phyloP scores from a whole-genome alignment of 2,888 invertebrate species.

The Lasioglossum morio region DNA sequence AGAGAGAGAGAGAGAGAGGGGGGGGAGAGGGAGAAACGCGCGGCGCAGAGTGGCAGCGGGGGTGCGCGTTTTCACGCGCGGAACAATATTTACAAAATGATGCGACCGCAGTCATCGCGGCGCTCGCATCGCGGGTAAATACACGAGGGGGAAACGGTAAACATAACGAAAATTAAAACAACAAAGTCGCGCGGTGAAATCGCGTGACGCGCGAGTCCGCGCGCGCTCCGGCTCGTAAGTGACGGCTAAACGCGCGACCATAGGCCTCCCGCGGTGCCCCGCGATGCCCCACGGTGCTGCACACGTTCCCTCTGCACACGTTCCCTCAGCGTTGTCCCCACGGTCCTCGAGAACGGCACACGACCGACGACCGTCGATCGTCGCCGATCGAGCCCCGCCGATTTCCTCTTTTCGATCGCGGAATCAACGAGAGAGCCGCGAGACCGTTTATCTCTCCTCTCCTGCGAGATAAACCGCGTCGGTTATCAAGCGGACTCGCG shows the following conservation, averaged over 20 bases:
- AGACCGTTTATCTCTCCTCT: slow-evolving; percentile 35
- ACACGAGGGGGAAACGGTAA: slow-evolving; percentile 61
- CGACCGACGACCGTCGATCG: slow-evolving; percentile 18
- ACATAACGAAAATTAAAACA: slow-evolving; percentile 67
- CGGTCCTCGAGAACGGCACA: slow-evolving; percentile 10
- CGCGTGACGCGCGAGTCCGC: slow-evolving; percentile 42
- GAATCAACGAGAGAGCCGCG: not conserved
- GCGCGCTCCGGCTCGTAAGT: not conserved
- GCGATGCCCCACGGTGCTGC: not conserved
- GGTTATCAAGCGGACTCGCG: slow-evolving; percentile 61
- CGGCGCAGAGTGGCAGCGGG: slow-evolving; percentile 35
- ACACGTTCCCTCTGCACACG: too few species aligned
- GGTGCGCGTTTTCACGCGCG: slow-evolving; percentile 59
- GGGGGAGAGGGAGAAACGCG: not conserved
- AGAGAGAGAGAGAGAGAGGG: not conserved
- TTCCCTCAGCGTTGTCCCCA: not conserved
- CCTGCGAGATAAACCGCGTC: slow-evolving; percentile 55
- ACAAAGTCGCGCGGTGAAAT: slow-evolving; percentile 61
- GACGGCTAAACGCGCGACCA: slow-evolving; percentile 36
- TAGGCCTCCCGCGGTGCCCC: not conserved
- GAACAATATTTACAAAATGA: slow-evolving; percentile 73
- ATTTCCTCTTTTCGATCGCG: slow-evolving; percentile 1
- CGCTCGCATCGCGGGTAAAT: slow-evolving; percentile 60
- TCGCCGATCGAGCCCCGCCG: slow-evolving; percentile 8
- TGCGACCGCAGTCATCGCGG: slow-evolving; percentile 66